Evolutionary conservation across 2,113 vertebrate genomes (phyloP).

Genomic region (Datnioides undecimradiatus): DNA sequence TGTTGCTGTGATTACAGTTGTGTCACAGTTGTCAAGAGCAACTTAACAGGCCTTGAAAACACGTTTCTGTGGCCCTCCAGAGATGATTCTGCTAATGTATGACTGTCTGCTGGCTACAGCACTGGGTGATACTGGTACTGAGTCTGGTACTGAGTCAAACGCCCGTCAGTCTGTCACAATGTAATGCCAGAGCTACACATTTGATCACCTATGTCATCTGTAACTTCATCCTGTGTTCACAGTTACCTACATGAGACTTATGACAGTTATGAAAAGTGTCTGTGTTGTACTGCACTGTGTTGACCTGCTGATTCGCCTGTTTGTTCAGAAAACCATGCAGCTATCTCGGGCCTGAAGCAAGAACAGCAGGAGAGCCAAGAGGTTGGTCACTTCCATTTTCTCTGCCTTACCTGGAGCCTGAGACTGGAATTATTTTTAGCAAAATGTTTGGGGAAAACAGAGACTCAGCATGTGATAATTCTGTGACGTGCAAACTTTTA

Average conservation of each 20-base stretch:
- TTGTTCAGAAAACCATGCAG: slow-evolving; percentile 83
- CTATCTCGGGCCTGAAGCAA: slow-evolving; percentile 76
- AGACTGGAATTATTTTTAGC: background rate
- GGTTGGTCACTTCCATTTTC: slow-evolving; percentile 74
- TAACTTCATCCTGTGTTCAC: background rate
- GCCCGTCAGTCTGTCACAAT: background rate
- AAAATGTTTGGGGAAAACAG: background rate
- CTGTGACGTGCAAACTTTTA: background rate
- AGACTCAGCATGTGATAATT: background rate
- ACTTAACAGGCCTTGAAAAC: no score
- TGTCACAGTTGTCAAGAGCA: no score
- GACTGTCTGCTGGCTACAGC: background rate
- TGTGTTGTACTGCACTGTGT: background rate
- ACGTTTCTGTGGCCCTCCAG: no score
- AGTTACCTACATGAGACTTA: background rate
- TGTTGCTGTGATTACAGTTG: no score
- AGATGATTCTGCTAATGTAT: background rate
- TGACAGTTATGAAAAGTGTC: background rate
- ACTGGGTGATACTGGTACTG: background rate
- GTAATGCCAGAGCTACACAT: background rate
- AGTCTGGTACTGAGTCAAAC: background rate
- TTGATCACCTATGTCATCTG: background rate
- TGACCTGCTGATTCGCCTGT: slow-evolving; percentile 44
- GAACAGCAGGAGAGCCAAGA: slow-evolving; percentile 72
- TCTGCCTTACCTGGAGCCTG: background rate